Percentiles rank a stretch among this genome's conserved stretches.
phyloP scores from a whole-genome alignment of 2,113 vertebrate genomes.

The Ceyx cyanopectus region DNA sequence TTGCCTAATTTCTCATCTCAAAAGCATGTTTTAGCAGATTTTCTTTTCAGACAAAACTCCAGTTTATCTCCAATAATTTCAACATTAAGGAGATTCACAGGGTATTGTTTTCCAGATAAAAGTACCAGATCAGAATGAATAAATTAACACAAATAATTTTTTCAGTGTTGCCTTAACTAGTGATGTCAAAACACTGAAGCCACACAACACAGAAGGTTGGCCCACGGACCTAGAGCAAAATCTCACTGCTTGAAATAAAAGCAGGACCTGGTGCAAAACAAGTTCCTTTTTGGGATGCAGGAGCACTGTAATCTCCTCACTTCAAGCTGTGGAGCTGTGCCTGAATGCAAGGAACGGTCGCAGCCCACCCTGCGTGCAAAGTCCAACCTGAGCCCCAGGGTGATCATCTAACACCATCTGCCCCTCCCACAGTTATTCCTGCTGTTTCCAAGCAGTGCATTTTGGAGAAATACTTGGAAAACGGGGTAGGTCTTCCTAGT shows the following conservation, averaged over 20 bases:
- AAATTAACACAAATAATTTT: not conserved
- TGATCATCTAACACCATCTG: not conserved
- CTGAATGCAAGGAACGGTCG: not conserved
- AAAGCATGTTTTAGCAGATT: not conserved
- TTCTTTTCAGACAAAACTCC: not conserved
- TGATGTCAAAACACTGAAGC: not conserved
- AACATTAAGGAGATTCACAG: not conserved
- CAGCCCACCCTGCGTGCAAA: not conserved
- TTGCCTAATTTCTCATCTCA: not conserved
- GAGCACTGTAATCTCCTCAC: not conserved
- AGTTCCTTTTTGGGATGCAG: constrained; percentile 8
- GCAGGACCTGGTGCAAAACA: not conserved
- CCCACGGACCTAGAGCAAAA: not conserved
- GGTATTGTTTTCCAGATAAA: not conserved
- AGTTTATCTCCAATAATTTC: not conserved
- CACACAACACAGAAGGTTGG: not conserved
- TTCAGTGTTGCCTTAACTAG: not conserved
- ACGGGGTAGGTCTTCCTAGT: not conserved
- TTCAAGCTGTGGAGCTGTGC: not conserved
- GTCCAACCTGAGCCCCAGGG: not conserved
- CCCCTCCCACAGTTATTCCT: not conserved
- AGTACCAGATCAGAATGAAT: not conserved
- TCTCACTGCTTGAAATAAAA: constrained; percentile 29
- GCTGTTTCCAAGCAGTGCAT: not conserved
- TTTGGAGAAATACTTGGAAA: not conserved